Evolutionary conservation across 2,113 vertebrate genomes (phyloP).

Genomic region (Mungos mungo): DNA sequence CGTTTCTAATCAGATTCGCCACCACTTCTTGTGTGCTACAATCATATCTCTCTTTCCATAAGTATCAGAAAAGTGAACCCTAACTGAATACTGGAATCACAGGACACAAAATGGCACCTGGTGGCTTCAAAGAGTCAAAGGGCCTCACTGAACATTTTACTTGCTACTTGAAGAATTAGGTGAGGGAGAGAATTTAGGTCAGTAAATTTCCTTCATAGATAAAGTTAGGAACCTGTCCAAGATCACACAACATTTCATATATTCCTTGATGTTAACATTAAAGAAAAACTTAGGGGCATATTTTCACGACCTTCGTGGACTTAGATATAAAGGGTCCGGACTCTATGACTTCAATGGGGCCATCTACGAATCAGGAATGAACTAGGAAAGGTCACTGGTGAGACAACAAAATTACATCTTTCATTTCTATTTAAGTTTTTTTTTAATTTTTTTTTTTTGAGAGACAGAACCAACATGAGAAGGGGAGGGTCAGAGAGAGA

Average conservation of each 20-base stretch:
- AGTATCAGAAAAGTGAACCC: not conserved
- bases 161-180: not conserved
- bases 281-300: not conserved
- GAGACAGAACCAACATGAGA: too few species aligned
- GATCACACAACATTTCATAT: not conserved
- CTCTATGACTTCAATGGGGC: not conserved
- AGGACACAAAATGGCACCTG: not conserved
- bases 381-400: not conserved
- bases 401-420: constrained; percentile 10
- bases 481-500: too few species aligned
- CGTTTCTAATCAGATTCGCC: not conserved
- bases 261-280: not conserved
- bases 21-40: not conserved
- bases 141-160: not conserved
- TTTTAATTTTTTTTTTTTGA: too few species aligned
- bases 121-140: not conserved
- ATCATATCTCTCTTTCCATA: not conserved
- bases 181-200: not conserved
- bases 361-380: not conserved
- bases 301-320: not conserved
- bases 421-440: constrained; percentile 15
- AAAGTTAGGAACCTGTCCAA: not conserved
- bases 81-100: not conserved
- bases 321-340: not conserved
- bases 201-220: not conserved